Base-by-base conservation (phyloP, 2,888 invertebrate species). In the Drosophila formosana region DNA sequence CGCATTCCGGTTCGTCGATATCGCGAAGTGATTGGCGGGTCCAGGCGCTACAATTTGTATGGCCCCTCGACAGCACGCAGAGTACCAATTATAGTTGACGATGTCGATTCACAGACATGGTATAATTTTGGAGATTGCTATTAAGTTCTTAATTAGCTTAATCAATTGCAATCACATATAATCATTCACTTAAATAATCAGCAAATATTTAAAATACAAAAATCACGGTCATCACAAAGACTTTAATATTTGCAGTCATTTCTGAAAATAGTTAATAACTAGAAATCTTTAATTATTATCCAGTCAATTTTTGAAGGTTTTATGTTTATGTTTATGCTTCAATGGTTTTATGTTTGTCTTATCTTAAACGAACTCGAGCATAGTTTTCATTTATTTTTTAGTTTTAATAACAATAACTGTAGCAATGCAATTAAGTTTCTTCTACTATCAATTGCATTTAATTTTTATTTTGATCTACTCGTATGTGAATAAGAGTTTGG, bases 41-140 rank as follows among this genome's bases (percentile, higher is more conserved):
- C 67, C 6, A 68, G 75, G 26, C 81, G 89, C 2, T 62, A 72
- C 45, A 80, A 83, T 52, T 52, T 86, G n/a, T 83, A 86, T 26
- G 83, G 83, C 2, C 53, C 73, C 1, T 64, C 67, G 3, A 57
- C 66, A 1, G 62, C 66, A 6, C 74, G 64, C 46, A 34, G 66
- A 7, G 62, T 71, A 4, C 73, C 68, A 1, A 56, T 64, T 5
- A 62, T 56, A n/a, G 51, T 75, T 46, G 83, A 88, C 30, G 88
- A 83, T 70, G 70, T 72, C 1, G 72, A 74, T 9, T 53, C 58
- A 9, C 3, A 85, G 68, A 47, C 37, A 3, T 63, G 91, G 92
- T 72, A 64, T 75, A 30, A 87, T n/a, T 80, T 82, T 50, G 78
- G 89, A 7, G 78, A 87, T 50, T 90, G 89, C 57, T 71, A 78